These are phyloP conservation scores for Pyrocephalus nanus DNA, from an alignment of 2,797 vertebrate genomes.

Conservation along the genomic window DNA sequence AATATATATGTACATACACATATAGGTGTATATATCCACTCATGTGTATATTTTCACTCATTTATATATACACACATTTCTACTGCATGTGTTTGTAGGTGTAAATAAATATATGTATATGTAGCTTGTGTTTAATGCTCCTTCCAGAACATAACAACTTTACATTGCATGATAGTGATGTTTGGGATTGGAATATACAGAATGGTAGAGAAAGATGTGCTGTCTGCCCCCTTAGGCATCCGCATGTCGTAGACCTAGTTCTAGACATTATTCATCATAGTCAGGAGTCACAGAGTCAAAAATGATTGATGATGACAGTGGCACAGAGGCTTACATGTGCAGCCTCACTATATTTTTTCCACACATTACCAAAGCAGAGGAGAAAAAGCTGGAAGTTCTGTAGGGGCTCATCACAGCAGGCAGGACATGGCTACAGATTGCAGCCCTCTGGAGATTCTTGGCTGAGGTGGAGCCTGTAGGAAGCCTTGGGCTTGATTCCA, in stretches of 20 bases:
- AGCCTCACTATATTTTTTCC: not conserved
- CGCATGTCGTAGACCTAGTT: accelerated
- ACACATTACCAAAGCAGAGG: not conserved
- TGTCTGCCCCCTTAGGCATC: not conserved
- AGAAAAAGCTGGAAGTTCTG: not conserved
- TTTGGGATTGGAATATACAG: not conserved
- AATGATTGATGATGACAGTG: not conserved
- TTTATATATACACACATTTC: not conserved
- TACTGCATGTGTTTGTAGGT: not conserved
- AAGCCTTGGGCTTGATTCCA: not conserved
- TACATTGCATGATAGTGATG: not conserved
- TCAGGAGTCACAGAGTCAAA: not conserved
- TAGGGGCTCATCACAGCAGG: not conserved
- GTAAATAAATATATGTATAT: not conserved
- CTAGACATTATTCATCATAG: not conserved
- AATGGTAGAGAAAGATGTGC: not conserved
- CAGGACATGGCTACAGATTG: not conserved
- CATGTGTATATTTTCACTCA: not conserved
- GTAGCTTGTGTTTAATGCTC: not conserved
- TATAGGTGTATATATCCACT: not conserved
- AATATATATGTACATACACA: not conserved
- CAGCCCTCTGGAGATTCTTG: not conserved
- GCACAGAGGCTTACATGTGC: not conserved
- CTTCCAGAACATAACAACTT: not conserved
- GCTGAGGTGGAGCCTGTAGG: not conserved